phyloP scores from a whole-genome alignment of 2,888 invertebrate species.

The Hypselothyrea guttata region DNA sequence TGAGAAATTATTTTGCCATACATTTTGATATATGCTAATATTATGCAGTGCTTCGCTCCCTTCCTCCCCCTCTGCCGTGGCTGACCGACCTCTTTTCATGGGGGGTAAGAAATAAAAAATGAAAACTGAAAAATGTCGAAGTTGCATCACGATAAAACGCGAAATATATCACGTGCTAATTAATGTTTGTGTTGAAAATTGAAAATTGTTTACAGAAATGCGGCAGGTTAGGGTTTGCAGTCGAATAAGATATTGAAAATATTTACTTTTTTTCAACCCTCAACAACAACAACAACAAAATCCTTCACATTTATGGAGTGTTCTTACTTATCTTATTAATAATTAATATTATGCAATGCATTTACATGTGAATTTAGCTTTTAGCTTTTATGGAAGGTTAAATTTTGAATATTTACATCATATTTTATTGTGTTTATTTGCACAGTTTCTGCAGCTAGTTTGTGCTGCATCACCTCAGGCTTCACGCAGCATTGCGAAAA shows the following conservation, averaged over 20 bases:
- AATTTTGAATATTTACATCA: too few species aligned
- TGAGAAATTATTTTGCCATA: constrained; percentile 29
- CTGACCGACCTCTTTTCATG: constrained; percentile 9
- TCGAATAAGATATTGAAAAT: background rate
- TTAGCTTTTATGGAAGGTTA: too few species aligned
- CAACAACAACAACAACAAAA: too few species aligned
- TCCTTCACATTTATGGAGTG: background rate
- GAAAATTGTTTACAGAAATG: constrained; percentile 34
- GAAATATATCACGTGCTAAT: constrained; percentile 74
- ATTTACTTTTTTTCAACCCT: background rate
- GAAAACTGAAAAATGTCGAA: constrained; percentile 59
- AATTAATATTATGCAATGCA: background rate
- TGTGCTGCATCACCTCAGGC: constrained; percentile 41
- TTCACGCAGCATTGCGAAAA: too few species aligned
- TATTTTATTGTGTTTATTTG: constrained; percentile 8
- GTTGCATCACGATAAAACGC: constrained; percentile 57
- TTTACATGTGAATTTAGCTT: too few species aligned
- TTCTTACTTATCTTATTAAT: too few species aligned
- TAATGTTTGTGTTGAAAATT: constrained; percentile 68
- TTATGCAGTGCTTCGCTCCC: constrained; percentile 40
- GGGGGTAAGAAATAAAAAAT: constrained; percentile 29
- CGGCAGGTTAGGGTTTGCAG: background rate
- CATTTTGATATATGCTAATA: constrained; percentile 70
- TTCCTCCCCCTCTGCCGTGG: background rate
- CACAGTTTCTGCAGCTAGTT: constrained; percentile 30